Percentiles rank a stretch among this genome's conserved stretches.
These are phyloP conservation scores for Agrotis segetum DNA, from an alignment of 2,888 invertebrate genomes.

Conservation along the genomic window DNA sequence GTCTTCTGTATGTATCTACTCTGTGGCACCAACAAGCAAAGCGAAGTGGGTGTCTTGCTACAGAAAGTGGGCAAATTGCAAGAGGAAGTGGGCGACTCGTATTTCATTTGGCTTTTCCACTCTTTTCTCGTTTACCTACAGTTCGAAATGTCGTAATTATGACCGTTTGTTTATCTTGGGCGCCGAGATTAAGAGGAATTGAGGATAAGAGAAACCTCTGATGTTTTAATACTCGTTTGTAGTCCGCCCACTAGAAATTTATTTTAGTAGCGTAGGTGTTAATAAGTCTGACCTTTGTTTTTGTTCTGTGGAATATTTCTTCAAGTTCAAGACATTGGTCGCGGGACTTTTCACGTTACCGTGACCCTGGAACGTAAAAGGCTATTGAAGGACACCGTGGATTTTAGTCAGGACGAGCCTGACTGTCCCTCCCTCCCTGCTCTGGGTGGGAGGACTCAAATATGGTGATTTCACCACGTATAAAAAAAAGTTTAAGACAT, in stretches of 20 bases:
- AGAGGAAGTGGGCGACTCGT: slow-evolving; percentile 42
- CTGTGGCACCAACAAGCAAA: neutral
- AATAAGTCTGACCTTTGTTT: neutral
- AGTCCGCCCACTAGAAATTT: neutral
- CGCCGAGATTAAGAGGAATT: neutral
- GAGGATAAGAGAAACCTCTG: neutral
- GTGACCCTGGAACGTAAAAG: too few species aligned
- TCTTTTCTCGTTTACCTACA: slow-evolving; percentile 1
- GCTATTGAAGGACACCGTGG: too few species aligned
- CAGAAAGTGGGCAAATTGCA: slow-evolving; percentile 8
- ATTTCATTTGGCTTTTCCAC: slow-evolving; percentile 31
- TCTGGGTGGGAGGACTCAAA: too few species aligned
- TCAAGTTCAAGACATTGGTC: neutral
- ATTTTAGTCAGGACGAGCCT: too few species aligned
- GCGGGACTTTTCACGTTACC: too few species aligned
- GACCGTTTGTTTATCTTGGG: slow-evolving; percentile 6
- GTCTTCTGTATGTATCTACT: slow-evolving; percentile 2
- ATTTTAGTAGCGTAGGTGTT: neutral
- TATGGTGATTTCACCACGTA: too few species aligned
- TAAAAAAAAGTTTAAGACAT: too few species aligned
- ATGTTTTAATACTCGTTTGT: slow-evolving; percentile 1
- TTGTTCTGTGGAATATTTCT: neutral
- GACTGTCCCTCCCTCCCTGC: too few species aligned
- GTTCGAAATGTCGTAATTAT: slow-evolving; percentile 20
- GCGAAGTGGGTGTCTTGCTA: slow-evolving; percentile 2